These are phyloP conservation scores for Poeciliopsis occidentalis DNA, from an alignment of 2,113 vertebrate species.

Conservation along the genomic window DNA sequence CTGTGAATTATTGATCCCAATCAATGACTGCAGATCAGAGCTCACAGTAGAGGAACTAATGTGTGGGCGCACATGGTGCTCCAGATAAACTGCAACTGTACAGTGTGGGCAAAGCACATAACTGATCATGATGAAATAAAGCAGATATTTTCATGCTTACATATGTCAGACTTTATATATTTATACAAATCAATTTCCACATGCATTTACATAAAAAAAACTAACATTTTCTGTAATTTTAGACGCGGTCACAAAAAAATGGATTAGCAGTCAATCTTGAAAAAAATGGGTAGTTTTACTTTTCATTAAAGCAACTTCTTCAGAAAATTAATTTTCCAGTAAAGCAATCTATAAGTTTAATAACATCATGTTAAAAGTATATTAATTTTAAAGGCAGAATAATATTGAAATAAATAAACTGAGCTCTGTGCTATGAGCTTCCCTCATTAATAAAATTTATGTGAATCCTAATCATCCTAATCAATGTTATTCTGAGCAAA, in stretches of 20 bases:
- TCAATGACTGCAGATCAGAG: slow-evolving; percentile 69
- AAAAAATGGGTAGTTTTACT: no score
- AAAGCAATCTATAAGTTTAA: no score
- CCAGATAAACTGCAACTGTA: slow-evolving; percentile 10
- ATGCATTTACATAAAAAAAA: neutral
- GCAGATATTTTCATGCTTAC: neutral
- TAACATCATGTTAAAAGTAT: no score
- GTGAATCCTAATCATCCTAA: neutral
- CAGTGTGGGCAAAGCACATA: neutral
- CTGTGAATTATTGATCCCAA: slow-evolving; percentile 73
- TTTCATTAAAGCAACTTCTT: no score
- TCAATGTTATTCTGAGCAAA: no score
- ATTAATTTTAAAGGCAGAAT: neutral
- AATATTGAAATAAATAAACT: neutral
- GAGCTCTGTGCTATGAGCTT: neutral
- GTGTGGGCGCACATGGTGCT: slow-evolving; percentile 20
- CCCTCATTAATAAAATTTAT: neutral
- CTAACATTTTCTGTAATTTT: neutral
- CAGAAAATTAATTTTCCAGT: no score
- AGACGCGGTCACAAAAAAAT: neutral
- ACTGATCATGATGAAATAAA: slow-evolving; percentile 11
- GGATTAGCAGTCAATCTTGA: no score
- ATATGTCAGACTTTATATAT: neutral
- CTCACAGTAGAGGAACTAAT: slow-evolving; percentile 48
- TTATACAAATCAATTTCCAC: neutral